Evolutionary conservation across 2,888 invertebrate genomes (phyloP), one percentile per base, ranked within the genome.

Genomic region (Agrotis exclamationis): DNA sequence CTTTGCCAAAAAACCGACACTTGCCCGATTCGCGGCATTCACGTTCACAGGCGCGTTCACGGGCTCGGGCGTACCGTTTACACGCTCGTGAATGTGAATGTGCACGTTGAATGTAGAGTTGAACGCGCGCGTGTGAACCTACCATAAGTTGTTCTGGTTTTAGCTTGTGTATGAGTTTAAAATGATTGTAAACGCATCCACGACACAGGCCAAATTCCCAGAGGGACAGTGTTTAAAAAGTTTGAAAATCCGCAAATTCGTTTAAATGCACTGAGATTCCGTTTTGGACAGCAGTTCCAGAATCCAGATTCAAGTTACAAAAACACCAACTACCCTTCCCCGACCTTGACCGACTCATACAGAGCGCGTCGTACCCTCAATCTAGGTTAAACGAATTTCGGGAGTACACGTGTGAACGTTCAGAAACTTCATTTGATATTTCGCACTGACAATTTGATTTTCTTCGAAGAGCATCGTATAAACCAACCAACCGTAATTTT

Each of bases 361-460:
- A 20, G 14, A 74, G 64, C 74, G 28, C 9, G 7, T 16, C 20
- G 47, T 5, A 28, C 18, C 39, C 39, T 20, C 33, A 71, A 54
- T 74, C 20, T 54, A 44, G 75, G 75, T 74, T 48, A 64, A 54
- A 48, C 20, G 18, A 54, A 64, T 75, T 75, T 54, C 47, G 47
- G 53, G 47, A 47, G 16, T 20, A 9, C 7, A n/a, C 22, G 4
- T 20, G 22, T 59, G 45, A 47, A 62, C 33, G 24, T 69, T 50
- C 3, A 71, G 28, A 22, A 73, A 70, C 16, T 53, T 53, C 24
- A 47, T 47, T 54, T 39, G 1, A 44, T 63, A 74, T 64, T 64
- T 18, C 39, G 20, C 28, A 48, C 14, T 3, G 24, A 18, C 5
- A 24, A 54, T 63, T 74, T 71, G 11, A 63, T 54, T 39, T 47